phyloP scores from a whole-genome alignment of 1,140 invertebrate species.

The Limonius californicus region DNA sequence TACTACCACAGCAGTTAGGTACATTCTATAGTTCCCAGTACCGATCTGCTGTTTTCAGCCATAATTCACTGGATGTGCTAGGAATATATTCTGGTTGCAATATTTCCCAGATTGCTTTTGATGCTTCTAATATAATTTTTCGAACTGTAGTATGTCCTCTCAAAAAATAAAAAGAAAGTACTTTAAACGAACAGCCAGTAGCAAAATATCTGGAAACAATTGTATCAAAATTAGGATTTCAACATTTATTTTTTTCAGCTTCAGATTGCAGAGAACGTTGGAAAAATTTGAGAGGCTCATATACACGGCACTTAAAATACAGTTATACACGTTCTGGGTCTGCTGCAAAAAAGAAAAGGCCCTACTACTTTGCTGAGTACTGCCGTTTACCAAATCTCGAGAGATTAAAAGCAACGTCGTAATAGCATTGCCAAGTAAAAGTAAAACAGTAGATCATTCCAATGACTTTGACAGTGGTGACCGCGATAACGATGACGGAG shows the following conservation, averaged over 20 bases:
- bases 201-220: neutral
- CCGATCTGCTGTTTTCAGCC: too few relatives aligned
- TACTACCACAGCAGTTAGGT: too few relatives aligned
- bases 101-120: neutral
- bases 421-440: neutral
- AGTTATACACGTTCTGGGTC: neutral
- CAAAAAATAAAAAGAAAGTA: neutral
- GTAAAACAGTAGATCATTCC: neutral
- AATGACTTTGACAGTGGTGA: neutral
- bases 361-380: neutral
- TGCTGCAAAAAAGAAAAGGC: neutral
- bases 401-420: neutral
- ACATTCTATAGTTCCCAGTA: too few relatives aligned
- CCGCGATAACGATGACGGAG: neutral
- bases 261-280: neutral
- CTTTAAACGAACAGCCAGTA: neutral
- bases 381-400: conserved; percentile 1
- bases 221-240: neutral
- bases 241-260: neutral
- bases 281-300: too few relatives aligned
- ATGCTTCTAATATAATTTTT: neutral
- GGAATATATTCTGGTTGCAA: neutral
- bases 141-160: neutral
- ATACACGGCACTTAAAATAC: neutral
- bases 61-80: too few relatives aligned